phyloP scores from a whole-genome alignment of 2,888 invertebrate species.

The Zelleria hepariella region DNA sequence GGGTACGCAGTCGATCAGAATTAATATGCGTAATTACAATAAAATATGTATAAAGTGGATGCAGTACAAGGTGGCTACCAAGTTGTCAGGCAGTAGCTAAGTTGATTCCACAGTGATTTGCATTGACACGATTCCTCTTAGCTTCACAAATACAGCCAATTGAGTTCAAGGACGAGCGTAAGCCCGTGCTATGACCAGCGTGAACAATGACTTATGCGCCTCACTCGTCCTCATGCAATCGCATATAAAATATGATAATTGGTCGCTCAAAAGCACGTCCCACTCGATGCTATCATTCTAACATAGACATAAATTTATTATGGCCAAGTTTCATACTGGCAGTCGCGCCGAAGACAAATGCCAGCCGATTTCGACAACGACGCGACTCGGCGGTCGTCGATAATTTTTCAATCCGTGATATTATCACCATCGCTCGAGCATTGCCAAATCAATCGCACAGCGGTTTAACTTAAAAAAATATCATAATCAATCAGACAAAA shows the following conservation, averaged over 20 bases:
- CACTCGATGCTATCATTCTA: slow-evolving; percentile 21
- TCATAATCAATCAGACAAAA: too few species aligned
- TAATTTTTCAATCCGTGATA: neutral
- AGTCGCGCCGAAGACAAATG: neutral
- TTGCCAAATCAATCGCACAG: neutral
- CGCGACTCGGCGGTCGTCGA: neutral
- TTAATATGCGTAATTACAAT: neutral
- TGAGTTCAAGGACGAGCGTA: slow-evolving; percentile 67
- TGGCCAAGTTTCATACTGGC: slow-evolving; percentile 12
- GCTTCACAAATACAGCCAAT: slow-evolving; percentile 62
- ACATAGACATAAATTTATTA: slow-evolving; percentile 1
- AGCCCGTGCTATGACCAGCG: slow-evolving; percentile 63
- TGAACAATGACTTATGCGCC: slow-evolving; percentile 63
- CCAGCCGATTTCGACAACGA: neutral
- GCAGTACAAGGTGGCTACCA: neutral
- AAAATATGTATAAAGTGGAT: neutral
- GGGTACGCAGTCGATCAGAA: neutral
- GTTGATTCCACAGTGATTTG: slow-evolving; percentile 49
- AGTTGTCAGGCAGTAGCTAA: slow-evolving; percentile 33
- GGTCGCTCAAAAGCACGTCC: slow-evolving; percentile 44
- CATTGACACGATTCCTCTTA: slow-evolving; percentile 67
- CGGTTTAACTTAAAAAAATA: neutral
- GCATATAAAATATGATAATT: slow-evolving; percentile 66
- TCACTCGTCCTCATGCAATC: slow-evolving; percentile 61
- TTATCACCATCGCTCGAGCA: neutral